Percentiles rank a stretch among this genome's conserved stretches.
Conservation (phyloP, 2,888 invertebrate genomes). For the Oscheius sp. region DNA sequence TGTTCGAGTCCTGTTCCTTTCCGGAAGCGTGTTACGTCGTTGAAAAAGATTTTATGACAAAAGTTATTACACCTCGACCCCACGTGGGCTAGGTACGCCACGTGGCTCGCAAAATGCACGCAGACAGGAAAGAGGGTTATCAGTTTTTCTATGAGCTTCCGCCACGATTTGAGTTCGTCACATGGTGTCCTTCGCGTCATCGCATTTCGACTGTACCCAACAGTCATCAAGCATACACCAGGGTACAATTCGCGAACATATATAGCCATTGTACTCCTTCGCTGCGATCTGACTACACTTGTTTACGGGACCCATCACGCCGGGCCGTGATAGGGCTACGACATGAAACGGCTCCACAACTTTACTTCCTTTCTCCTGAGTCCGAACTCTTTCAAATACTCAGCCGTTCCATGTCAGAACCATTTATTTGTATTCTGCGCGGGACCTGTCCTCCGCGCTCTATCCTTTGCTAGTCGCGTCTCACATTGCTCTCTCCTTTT, state of each 20-base stretch:
- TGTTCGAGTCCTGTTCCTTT: constrained; percentile 1
- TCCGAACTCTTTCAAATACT: background rate
- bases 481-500: background rate
- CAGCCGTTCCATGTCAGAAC: background rate
- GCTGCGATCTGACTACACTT: too few relatives aligned
- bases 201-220: background rate
- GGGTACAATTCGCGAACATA: too few relatives aligned
- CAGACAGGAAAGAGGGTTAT: constrained; percentile 23
- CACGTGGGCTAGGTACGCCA: constrained; percentile 24
- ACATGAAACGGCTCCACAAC: too few relatives aligned
- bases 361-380: too few relatives aligned
- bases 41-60: constrained; percentile 13
- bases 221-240: constrained; percentile 1
- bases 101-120: constrained; percentile 31
- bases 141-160: constrained; percentile 27
- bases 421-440: constrained; percentile 3
- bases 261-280: too few relatives aligned
- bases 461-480: background rate
- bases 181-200: constrained; percentile 19
- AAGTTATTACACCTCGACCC: constrained; percentile 27
- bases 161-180: constrained; percentile 27
- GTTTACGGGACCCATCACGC: too few relatives aligned
- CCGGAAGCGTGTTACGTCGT: background rate
- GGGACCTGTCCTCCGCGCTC: background rate
- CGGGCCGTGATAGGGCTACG: too few relatives aligned